A percentile compares a stretch with the other conserved stretches of the same genome.
Conservation (phyloP, 1,140 invertebrate genomes). For the Lutraria rhynchaena region DNA sequence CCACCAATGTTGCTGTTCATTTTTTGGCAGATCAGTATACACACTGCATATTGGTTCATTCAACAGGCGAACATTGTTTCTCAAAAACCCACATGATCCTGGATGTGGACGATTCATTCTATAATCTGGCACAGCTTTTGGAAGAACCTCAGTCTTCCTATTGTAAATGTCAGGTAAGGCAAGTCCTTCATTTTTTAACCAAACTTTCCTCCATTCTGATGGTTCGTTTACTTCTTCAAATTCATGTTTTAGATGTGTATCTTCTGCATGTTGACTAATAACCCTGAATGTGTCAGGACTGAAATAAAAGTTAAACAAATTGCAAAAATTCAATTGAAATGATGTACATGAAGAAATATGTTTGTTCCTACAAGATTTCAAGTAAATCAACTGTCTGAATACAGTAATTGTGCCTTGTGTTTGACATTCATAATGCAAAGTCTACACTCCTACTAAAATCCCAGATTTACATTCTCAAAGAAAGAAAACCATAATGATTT, state of each 20-base stretch:
- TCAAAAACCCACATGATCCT: constrained; percentile 72
- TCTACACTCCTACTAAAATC: too few relatives aligned
- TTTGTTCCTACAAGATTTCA: too few relatives aligned
- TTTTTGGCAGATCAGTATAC: constrained; percentile 66
- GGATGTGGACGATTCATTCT: constrained; percentile 76
- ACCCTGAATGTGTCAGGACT: constrained; percentile 79
- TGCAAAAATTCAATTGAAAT: too few relatives aligned
- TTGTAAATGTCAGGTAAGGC: constrained; percentile 68
- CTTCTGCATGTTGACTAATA: constrained; percentile 75
- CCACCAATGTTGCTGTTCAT: constrained; percentile 74
- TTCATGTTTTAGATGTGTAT: constrained; percentile 61
- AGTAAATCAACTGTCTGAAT: too few relatives aligned
- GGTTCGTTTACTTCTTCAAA: constrained; percentile 63
- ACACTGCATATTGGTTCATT: constrained; percentile 80
- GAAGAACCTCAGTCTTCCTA: constrained; percentile 68
- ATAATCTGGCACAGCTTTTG: constrained; percentile 70
- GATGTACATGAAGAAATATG: too few relatives aligned
- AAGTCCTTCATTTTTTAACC: constrained; percentile 60
- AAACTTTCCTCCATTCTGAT: constrained; percentile 55
- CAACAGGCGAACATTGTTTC: constrained; percentile 73
- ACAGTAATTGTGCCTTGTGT: too few relatives aligned
- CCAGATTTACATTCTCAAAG: too few relatives aligned
- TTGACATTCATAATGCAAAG: too few relatives aligned
- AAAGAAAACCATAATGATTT: too few relatives aligned
- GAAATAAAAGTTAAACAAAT: constrained; percentile 61